Evolutionary conservation across 2,113 vertebrate genomes (phyloP).

Genomic region (Aegotheles bennettii): DNA sequence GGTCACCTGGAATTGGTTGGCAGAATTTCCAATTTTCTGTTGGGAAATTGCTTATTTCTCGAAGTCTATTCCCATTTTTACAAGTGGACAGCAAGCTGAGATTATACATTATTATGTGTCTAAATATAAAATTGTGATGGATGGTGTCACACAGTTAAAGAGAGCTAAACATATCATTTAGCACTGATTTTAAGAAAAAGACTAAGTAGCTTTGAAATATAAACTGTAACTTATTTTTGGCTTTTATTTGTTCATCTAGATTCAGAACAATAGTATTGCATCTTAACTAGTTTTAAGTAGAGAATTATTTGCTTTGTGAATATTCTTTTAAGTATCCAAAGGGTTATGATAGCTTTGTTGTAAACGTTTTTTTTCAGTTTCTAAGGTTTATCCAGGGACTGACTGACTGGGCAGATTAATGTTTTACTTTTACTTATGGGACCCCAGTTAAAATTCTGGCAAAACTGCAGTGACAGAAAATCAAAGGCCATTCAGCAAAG

Average conservation of each 20-base stretch:
- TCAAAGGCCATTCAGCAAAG: slow-evolving; percentile 56
- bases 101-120: slow-evolving; percentile 87
- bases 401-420: slow-evolving; percentile 31
- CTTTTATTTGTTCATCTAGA: slow-evolving; percentile 17
- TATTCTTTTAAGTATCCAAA: slow-evolving; percentile 42
- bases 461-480: slow-evolving; percentile 53
- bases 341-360: slow-evolving; percentile 16
- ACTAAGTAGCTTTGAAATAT: slow-evolving; percentile 67
- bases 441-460: slow-evolving; percentile 29
- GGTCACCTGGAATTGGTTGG: slow-evolving; percentile 83
- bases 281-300: slow-evolving; percentile 11
- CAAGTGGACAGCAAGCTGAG: slow-evolving; percentile 82
- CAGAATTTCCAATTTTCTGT: slow-evolving; percentile 88
- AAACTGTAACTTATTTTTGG: slow-evolving; percentile 37
- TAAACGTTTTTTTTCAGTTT: slow-evolving; percentile 43
- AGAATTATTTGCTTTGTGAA: slow-evolving; percentile 36
- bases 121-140: slow-evolving; percentile 84
- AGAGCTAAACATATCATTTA: slow-evolving; percentile 81
- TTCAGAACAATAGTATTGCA: neutral
- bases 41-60: slow-evolving; percentile 88
- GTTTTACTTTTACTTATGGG: slow-evolving; percentile 36
- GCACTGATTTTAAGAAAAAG: slow-evolving; percentile 57
- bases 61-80: slow-evolving; percentile 84
- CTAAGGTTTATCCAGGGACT: slow-evolving; percentile 17
- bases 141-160: slow-evolving; percentile 78